Evolutionary conservation across 1,140 invertebrate species (phyloP).

Genomic region (Orius laevigatus): DNA sequence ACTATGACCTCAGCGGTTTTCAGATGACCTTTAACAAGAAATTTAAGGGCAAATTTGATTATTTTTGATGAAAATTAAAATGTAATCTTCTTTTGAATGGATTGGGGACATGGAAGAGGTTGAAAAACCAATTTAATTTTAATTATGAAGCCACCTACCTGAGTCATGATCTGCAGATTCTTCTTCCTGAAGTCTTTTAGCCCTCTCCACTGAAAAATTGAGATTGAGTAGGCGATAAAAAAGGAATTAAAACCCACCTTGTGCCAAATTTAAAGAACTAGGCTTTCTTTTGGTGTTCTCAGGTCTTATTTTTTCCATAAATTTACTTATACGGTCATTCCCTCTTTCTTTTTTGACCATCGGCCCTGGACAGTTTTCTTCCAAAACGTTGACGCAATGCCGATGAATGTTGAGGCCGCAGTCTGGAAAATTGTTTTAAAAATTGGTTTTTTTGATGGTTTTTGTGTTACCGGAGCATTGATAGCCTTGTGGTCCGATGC

Average conservation of each 20-base stretch:
- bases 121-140: too few relatives aligned
- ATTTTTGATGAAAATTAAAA: too few relatives aligned
- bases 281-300: slow-evolving; percentile 35
- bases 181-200: too few relatives aligned
- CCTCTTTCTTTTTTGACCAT: slow-evolving; percentile 46
- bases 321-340: slow-evolving; percentile 49
- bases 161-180: too few relatives aligned
- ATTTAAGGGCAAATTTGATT: too few relatives aligned
- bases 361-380: slow-evolving; percentile 71
- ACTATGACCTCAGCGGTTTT: too few relatives aligned
- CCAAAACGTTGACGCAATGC: slow-evolving; percentile 59
- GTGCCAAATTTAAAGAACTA: slow-evolving; percentile 28
- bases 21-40: too few relatives aligned
- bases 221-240: too few relatives aligned
- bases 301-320: slow-evolving; percentile 56
- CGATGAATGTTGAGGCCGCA: slow-evolving; percentile 82
- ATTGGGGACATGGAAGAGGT: too few relatives aligned
- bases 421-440: slow-evolving; percentile 36
- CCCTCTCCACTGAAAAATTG: too few relatives aligned
- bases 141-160: too few relatives aligned
- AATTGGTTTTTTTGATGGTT: not conserved
- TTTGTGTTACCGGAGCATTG: slow-evolving; percentile 59
- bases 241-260: slow-evolving; percentile 27
- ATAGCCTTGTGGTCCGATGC: slow-evolving; percentile 85
- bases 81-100: too few relatives aligned